phyloP scores from a whole-genome alignment of 2,113 vertebrate species.

The Osmerus mordax region DNA sequence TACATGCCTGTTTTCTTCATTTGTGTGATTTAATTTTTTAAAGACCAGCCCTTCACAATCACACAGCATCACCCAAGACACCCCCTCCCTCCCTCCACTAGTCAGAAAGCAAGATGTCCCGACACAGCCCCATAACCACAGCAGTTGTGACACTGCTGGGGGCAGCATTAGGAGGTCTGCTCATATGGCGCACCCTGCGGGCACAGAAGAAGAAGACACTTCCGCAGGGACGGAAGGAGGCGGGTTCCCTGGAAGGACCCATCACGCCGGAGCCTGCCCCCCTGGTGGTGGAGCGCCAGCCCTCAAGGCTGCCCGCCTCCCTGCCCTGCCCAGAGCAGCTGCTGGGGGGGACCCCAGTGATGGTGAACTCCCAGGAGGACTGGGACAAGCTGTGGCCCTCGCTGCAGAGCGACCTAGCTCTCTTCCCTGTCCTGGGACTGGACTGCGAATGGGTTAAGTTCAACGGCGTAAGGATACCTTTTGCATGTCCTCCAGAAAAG shows the following conservation, averaged over 20 bases:
- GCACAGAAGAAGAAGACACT: conserved; percentile 53
- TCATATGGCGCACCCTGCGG: conserved; percentile 79
- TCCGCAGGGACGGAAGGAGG: conserved; percentile 37
- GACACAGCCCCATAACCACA: conserved; percentile 72
- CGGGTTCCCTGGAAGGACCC: conserved; percentile 16
- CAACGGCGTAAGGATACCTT: conserved; percentile 52
- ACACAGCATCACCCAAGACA: no score
- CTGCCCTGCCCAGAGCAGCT: conserved; percentile 69
- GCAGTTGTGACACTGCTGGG: conserved; percentile 81
- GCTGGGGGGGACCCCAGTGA: conserved; percentile 71
- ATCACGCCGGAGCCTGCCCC: conserved; percentile 5
- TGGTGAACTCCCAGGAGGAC: conserved; percentile 80
- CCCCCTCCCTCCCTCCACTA: background rate
- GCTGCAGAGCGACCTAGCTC: conserved; percentile 78
- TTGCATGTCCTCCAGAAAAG: conserved; percentile 12
- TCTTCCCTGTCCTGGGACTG: conserved; percentile 86
- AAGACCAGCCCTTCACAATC: no score
- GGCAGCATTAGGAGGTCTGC: conserved; percentile 78
- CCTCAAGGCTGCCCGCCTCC: conserved; percentile 11
- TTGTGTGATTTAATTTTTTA: no score
- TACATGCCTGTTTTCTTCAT: no score
- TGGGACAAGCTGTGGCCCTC: conserved; percentile 81
- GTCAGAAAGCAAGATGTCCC: conserved; percentile 73
- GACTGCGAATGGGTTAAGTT: conserved; percentile 98
- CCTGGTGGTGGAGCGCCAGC: conserved; percentile 36